phyloP scores from a whole-genome alignment of 2,797 vertebrate species.

The Linurgus olivaceus region DNA sequence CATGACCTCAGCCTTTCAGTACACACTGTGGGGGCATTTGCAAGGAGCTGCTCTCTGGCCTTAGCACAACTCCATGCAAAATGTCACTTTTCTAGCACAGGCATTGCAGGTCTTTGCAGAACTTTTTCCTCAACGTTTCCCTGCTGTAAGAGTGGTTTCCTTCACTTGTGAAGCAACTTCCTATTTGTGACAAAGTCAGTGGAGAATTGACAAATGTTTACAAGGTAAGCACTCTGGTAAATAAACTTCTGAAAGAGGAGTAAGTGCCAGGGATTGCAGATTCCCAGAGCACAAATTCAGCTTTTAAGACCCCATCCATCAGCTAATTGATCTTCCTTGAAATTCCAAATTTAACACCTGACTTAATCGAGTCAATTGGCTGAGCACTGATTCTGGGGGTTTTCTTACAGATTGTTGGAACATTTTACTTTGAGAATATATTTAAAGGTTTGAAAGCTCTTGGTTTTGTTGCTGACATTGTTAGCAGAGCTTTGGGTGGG shows the following conservation, averaged over 20 bases:
- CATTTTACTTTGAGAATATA: neutral
- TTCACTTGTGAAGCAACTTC: neutral
- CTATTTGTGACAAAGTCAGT: neutral
- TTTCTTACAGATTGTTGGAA: neutral
- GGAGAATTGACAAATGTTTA: neutral
- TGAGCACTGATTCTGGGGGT: neutral
- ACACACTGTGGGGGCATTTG: neutral
- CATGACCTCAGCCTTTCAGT: neutral
- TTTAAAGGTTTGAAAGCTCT: neutral
- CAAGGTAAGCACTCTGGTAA: neutral
- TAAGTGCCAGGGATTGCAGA: neutral
- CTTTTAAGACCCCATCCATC: neutral
- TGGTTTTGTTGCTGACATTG: neutral
- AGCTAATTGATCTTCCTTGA: neutral
- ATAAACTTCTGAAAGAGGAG: neutral
- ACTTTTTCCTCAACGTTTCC: neutral
- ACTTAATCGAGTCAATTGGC: neutral
- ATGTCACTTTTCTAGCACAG: neutral
- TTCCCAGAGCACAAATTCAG: neutral
- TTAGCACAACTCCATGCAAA: neutral
- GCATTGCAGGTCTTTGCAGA: neutral
- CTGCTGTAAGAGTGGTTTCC: neutral
- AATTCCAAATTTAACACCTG: neutral
- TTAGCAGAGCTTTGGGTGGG: neutral
- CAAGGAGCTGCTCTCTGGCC: neutral